Percentiles rank a stretch among this genome's conserved stretches.
Evolutionary conservation across 2,888 invertebrate genomes (phyloP).

Genomic region (Uloborus plumipes): DNA sequence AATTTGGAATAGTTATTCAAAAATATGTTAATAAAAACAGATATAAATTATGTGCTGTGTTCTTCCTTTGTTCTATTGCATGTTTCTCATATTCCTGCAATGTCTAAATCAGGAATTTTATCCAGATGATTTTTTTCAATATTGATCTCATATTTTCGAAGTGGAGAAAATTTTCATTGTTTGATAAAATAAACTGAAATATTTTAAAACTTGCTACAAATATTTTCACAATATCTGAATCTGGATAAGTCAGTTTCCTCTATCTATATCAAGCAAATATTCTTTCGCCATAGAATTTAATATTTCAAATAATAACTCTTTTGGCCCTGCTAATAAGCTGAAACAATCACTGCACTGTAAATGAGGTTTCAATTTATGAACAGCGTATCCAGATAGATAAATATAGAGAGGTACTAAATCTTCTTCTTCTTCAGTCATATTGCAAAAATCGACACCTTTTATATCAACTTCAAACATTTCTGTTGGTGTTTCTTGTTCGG

Average conservation of each 20-base stretch:
- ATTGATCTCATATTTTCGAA: too few relatives aligned
- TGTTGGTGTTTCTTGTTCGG: too few relatives aligned
- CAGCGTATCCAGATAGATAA: background rate
- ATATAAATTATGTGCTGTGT: background rate
- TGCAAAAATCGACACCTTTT: too few relatives aligned
- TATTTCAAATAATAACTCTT: too few relatives aligned
- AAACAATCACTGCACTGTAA: background rate
- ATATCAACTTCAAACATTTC: too few relatives aligned
- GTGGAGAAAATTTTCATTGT: too few relatives aligned
- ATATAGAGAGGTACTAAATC: too few relatives aligned
- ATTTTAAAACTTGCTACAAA: background rate
- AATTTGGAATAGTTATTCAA: background rate
- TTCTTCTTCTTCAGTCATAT: too few relatives aligned
- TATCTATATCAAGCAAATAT: background rate
- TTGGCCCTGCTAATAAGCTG: background rate
- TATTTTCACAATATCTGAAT: background rate
- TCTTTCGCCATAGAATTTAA: background rate
- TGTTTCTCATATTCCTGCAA: background rate
- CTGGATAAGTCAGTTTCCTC: background rate
- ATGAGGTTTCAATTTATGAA: background rate
- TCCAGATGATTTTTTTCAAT: background rate
- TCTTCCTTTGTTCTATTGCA: background rate
- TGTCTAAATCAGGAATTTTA: background rate
- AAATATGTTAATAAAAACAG: background rate
- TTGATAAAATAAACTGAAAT: too few relatives aligned